Evolutionary conservation across 2,113 vertebrate genomes (phyloP), one percentile per base, ranked within the genome.

Genomic region (Apeltes quadracus): DNA sequence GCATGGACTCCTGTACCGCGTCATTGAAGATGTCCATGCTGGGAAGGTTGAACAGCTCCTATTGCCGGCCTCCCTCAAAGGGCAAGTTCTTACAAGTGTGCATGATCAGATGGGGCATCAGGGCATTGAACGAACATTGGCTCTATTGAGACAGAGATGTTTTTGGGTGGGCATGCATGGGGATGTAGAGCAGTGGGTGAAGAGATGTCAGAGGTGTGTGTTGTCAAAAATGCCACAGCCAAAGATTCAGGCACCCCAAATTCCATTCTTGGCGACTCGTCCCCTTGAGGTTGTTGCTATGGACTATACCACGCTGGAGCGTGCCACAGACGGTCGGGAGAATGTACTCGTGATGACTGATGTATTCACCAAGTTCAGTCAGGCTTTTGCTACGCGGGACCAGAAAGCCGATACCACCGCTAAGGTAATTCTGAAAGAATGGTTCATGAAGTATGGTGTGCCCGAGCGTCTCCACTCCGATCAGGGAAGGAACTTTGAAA

Each of bases 81-180:
- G 61, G 29, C 32, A 29, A 2, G 56, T 61, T 1, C 23, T 69
- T 1, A 43, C 22, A 18, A 69, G 57, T 22, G 74, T 76, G 0
- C 65, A 69, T n/a, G 48, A 69, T 1, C 23, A n/a, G 2, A 76
- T 76, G 56, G 74, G 65, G 2, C 75, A 77, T 29, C 59, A 71
- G 14, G 38, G 74, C 0, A 54, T 44, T 11, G 58, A 71, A 11
- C 0, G 23, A 15, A 65, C 59, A 15, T 14, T 58, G 3, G 8
- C 25, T 1, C 13, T 63, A 1, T 8, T 72, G 8, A 71, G 16
- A 39, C 69, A 59, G 6, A 61, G 51, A 22, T 64, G 50, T 13
- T 71, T 77, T 7, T 71, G 58, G 67, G 32, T 5, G 5, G 51
- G 18, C 2, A 71, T 58, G 75, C 1, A 58, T 22, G 5, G 1